A percentile compares a stretch with the other conserved stretches of the same genome.
Conservation (phyloP, 2,113 vertebrate species). For the Oryzias celebensis region DNA sequence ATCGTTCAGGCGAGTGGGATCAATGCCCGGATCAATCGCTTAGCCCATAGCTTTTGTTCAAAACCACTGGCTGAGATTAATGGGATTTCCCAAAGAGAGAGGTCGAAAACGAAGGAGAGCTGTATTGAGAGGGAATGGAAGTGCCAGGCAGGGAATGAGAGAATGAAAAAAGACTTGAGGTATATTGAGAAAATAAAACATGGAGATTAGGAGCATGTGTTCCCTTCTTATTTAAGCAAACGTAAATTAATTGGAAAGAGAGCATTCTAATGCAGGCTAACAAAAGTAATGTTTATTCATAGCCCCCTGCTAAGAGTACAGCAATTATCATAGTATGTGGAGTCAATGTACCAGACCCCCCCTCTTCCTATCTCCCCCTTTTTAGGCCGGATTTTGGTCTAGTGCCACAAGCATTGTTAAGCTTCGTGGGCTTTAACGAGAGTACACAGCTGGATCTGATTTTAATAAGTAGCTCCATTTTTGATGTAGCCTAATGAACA, state of each 20-base stretch:
- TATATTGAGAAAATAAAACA: conserved; percentile 71
- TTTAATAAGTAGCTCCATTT: conserved; percentile 81
- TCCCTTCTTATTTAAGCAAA: conserved; percentile 61
- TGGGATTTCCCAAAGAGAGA: conserved; percentile 69
- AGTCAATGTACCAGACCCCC: conserved; percentile 57
- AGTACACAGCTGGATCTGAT: conserved; percentile 80
- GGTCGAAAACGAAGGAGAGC: conserved; percentile 49
- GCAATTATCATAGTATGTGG: conserved; percentile 68
- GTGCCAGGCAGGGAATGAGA: conserved; percentile 63
- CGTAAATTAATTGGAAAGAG: conserved; percentile 74
- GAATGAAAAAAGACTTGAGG: conserved; percentile 69
- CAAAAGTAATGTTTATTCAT: conserved; percentile 78
- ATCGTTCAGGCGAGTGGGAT: conserved; percentile 75
- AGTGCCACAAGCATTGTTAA: conserved; percentile 77
- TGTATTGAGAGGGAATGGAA: conserved; percentile 46
- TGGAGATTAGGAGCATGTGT: conserved; percentile 70
- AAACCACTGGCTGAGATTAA: conserved; percentile 75
- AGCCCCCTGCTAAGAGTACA: conserved; percentile 67
- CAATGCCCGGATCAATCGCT: conserved; percentile 76
- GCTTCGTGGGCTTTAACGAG: conserved; percentile 70
- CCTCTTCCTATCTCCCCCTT: conserved; percentile 43
- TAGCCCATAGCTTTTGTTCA: conserved; percentile 76
- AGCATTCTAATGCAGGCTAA: conserved; percentile 63
- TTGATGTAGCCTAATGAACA: conserved; percentile 82
- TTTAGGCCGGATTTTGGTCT: conserved; percentile 71